phyloP scores from a whole-genome alignment of 2,797 vertebrate species.

The Gouania willdenowi region DNA sequence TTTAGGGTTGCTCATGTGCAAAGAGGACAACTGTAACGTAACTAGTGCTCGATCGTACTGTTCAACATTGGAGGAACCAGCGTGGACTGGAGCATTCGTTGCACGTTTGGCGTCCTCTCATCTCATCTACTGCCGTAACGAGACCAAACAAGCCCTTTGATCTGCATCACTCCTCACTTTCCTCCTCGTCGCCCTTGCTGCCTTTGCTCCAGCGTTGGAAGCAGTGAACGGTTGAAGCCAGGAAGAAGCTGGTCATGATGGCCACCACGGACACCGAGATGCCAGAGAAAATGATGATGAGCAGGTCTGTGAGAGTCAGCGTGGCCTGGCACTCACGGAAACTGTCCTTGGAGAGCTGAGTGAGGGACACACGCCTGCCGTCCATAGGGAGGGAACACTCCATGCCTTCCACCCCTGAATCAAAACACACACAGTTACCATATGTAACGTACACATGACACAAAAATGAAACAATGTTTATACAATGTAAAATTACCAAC shows the following conservation, averaged over 20 bases:
- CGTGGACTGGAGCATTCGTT: slow-evolving; percentile 9
- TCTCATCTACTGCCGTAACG: slow-evolving; percentile 7
- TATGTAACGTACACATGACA: too few species aligned
- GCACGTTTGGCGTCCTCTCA: slow-evolving; percentile 18
- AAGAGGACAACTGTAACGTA: slow-evolving; percentile 26
- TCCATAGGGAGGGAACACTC: slow-evolving; percentile 91
- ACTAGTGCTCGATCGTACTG: slow-evolving; percentile 17
- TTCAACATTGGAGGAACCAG: slow-evolving; percentile 22
- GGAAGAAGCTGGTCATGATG: slow-evolving; percentile 96
- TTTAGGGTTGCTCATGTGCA: slow-evolving; percentile 25
- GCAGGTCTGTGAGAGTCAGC: slow-evolving; percentile 91
- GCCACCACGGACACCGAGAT: slow-evolving; percentile 94
- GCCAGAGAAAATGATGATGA: slow-evolving; percentile 97
- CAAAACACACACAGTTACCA: too few species aligned
- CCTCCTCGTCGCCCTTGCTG: slow-evolving; percentile 89
- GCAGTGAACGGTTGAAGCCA: slow-evolving; percentile 95
- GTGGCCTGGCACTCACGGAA: slow-evolving; percentile 94
- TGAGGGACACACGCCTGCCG: slow-evolving; percentile 84
- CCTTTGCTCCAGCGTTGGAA: slow-evolving; percentile 97
- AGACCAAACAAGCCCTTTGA: background rate
- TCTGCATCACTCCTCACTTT: slow-evolving; percentile 82
- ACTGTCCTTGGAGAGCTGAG: slow-evolving; percentile 91
- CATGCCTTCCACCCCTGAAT: slow-evolving; percentile 86
- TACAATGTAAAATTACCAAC: too few species aligned
- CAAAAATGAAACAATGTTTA: too few species aligned